A percentile compares a stretch with the other conserved stretches of the same genome.
Conservation (phyloP, 2,113 vertebrate species). For the Cervus canadensis region DNA sequence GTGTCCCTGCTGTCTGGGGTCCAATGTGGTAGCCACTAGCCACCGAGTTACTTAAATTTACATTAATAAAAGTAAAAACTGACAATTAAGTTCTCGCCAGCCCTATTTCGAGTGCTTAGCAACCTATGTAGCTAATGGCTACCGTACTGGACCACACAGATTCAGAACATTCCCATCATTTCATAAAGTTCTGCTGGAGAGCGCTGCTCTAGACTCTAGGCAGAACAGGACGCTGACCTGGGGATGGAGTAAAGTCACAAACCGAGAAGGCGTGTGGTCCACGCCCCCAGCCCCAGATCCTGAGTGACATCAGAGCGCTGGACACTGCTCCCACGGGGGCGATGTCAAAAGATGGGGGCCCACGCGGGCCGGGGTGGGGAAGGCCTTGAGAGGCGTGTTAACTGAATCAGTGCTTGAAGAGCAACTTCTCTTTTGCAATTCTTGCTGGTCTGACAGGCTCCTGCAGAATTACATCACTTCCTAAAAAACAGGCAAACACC, state of each 20-base stretch:
- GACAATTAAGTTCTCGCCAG: neutral
- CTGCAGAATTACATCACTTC: conserved; percentile 92
- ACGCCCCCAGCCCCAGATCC: neutral
- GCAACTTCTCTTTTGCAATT: conserved; percentile 81
- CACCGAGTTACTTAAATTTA: neutral
- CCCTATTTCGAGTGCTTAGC: neutral
- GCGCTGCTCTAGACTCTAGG: neutral
- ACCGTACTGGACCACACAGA: rapidly evolving
- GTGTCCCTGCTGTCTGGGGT: neutral
- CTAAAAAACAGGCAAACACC: conserved; percentile 85
- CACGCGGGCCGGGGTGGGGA: neutral
- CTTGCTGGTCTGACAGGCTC: conserved; percentile 87
- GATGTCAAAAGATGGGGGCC: neutral
- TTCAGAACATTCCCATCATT: neutral
- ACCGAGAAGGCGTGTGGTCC: neutral
- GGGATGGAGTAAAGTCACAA: neutral
- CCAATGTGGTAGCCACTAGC: neutral
- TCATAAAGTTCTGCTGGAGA: neutral
- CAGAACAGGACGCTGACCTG: neutral
- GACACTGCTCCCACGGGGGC: neutral
- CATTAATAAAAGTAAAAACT: neutral
- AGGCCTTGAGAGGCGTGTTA: conserved; percentile 27
- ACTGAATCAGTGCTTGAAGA: conserved; percentile 65
- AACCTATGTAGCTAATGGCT: neutral
- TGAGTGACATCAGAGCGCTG: neutral